Evolutionary conservation across 2,888 invertebrate species (phyloP).

Genomic region (Fragum fragum): DNA sequence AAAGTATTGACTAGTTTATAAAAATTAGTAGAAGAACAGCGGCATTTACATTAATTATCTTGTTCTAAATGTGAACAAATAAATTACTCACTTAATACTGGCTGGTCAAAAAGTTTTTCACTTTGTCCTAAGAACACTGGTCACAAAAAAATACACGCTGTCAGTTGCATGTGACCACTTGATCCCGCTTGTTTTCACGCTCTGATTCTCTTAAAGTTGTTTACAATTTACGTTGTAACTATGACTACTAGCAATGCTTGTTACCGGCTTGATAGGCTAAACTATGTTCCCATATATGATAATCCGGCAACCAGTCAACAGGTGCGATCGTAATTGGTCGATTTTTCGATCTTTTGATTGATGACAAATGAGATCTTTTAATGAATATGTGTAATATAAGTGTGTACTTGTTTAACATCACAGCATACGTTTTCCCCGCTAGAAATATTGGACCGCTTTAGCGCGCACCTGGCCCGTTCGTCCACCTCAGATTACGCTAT

Average conservation of each 20-base stretch:
- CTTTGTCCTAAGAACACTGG: not conserved
- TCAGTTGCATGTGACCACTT: conserved; percentile 51
- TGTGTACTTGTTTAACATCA: not conserved
- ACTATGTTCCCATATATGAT: not conserved
- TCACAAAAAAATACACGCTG: conserved; percentile 32
- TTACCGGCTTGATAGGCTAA: not conserved
- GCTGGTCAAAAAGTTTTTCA: too few relatives aligned
- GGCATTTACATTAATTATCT: too few relatives aligned
- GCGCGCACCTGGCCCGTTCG: too few relatives aligned
- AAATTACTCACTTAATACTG: too few relatives aligned
- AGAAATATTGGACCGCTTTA: too few relatives aligned
- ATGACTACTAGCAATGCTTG: conserved; percentile 13
- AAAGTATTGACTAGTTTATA: too few relatives aligned
- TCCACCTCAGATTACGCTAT: too few relatives aligned
- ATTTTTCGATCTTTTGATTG: not conserved
- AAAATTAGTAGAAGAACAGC: too few relatives aligned
- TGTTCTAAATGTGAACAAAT: too few relatives aligned
- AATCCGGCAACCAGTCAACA: not conserved
- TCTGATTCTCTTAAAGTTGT: conserved; percentile 37
- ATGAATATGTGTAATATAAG: not conserved
- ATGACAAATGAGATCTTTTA: not conserved
- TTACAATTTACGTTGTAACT: conserved; percentile 59
- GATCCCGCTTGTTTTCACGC: conserved; percentile 49
- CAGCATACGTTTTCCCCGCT: too few relatives aligned
- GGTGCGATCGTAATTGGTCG: not conserved